Percentiles rank a stretch among this genome's conserved stretches.
Conservation (phyloP, 2,113 vertebrate genomes). For the Protobothrops flavoviridis region DNA sequence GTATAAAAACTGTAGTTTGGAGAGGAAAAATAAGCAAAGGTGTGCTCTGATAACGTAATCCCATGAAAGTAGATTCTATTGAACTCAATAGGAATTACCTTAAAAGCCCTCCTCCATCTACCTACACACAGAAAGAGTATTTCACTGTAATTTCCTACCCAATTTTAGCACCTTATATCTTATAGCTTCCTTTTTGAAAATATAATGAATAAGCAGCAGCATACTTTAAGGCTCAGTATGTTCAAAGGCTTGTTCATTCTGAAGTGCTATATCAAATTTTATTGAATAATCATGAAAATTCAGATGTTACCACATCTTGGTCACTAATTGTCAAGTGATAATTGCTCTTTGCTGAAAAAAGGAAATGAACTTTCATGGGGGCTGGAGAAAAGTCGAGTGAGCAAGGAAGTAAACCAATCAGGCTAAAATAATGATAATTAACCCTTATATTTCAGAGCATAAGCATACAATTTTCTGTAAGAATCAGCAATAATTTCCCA, state of each 20-base stretch:
- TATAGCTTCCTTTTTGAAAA: slow-evolving; percentile 14
- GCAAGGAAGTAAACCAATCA: slow-evolving; percentile 44
- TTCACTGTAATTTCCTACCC: neutral
- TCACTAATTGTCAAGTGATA: slow-evolving; percentile 63
- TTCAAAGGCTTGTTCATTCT: slow-evolving; percentile 48
- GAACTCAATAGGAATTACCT: neutral
- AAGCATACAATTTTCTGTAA: slow-evolving; percentile 32
- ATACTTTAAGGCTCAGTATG: slow-evolving; percentile 22
- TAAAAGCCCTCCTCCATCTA: neutral
- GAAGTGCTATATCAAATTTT: slow-evolving; percentile 31
- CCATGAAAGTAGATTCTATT: neutral
- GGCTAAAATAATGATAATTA: slow-evolving; percentile 50
- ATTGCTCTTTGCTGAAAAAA: slow-evolving; percentile 62
- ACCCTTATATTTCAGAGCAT: slow-evolving; percentile 42
- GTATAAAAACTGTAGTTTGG: neutral
- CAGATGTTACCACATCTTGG: slow-evolving; percentile 52
- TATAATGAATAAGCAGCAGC: neutral
- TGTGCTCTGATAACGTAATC: neutral
- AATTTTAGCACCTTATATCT: neutral
- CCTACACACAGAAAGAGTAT: neutral
- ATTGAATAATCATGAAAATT: slow-evolving; percentile 53
- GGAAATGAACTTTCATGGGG: slow-evolving; percentile 37
- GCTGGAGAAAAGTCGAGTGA: slow-evolving; percentile 1
- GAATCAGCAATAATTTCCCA: slow-evolving; percentile 44
- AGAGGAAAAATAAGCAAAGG: neutral